Percentiles rank a stretch among this genome's conserved stretches.
phyloP scores from a whole-genome alignment of 2,888 invertebrate species.

The Nemotelus pantherinus region DNA sequence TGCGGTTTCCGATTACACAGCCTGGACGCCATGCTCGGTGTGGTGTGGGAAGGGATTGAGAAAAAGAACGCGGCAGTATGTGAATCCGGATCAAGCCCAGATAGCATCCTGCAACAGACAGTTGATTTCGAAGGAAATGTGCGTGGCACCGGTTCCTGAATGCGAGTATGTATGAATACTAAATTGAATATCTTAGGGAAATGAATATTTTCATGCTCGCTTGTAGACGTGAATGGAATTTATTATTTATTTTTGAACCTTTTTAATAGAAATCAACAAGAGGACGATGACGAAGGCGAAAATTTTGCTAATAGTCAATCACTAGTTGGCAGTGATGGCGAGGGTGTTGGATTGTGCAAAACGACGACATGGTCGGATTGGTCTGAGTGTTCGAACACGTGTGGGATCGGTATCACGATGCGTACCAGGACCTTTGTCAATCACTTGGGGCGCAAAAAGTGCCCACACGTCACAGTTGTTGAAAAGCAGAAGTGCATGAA shows the following conservation, averaged over 20 bases:
- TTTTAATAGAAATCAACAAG: constrained; percentile 20
- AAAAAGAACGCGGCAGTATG: constrained; percentile 79
- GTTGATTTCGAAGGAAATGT: constrained; percentile 89
- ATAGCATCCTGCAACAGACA: constrained; percentile 76
- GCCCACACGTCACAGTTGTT: constrained; percentile 77
- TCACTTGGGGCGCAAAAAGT: constrained; percentile 81
- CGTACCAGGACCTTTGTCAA: constrained; percentile 79
- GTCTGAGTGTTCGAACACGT: constrained; percentile 86
- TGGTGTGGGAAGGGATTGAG: constrained; percentile 88
- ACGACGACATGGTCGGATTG: constrained; percentile 62
- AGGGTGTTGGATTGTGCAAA: constrained; percentile 62
- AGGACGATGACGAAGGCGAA: constrained; percentile 62
- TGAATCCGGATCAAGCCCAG: constrained; percentile 75
- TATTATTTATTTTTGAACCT: not conserved
- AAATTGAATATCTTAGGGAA: not conserved
- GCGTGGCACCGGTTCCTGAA: constrained; percentile 78
- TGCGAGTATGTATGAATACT: constrained; percentile 71
- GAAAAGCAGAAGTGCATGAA: constrained; percentile 82
- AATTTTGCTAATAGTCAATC: constrained; percentile 61
- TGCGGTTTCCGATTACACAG: constrained; percentile 76
- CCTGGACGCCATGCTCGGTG: constrained; percentile 85
- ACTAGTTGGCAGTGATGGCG: constrained; percentile 60
- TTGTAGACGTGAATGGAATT: not conserved
- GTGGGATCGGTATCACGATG: constrained; percentile 81
- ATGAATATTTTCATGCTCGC: not conserved